Base-by-base conservation (phyloP, 2,888 invertebrate genomes). In the Epinotia ramella region DNA sequence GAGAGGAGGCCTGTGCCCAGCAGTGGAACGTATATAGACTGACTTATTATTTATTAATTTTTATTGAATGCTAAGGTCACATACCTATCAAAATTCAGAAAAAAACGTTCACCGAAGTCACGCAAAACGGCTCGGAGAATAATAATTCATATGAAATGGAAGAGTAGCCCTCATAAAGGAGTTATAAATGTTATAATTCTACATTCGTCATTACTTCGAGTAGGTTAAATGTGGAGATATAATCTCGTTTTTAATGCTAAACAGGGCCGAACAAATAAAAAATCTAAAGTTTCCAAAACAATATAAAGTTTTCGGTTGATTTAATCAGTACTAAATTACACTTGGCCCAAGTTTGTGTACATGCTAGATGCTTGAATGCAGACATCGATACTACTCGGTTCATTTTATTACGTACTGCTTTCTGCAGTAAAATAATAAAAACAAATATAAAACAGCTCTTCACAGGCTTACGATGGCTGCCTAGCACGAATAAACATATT, bases 351-450 rank as follows among this genome's bases (percentile, higher is more conserved):
- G 64, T 70, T 67, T 68, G 28, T 16, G 40, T 68, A 28, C 53
- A 59, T 24, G 13, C 46, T 69, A 49, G 63, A 69, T 68, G 73
- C 69, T 64, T 63, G 68, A 73, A 68, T 68, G 73, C 73, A 73
- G 64, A 69, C 44, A 18, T 63, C 69, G 28, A 68, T 46, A 59
- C 73, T 46, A 28, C 33, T 73, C n/a, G 74, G 46, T 64, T 69
- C 73, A 66, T 46, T 69, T 74, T 56, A 60, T 68, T 68, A 57
- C 56, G 16, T 16, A 40, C 6, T 6, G 33, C 68, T 68, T 68
- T 63, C 67, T 63, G 73, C 68, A 73, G 63, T 73, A 63, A 74
- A 69, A 74, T 57, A 73, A 64, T 74, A 64, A 69, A 64, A 74
- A 64, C 57, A 68, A 63, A 68, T 56, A 67, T 62, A 67, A 73